phyloP scores from a whole-genome alignment of 2,888 invertebrate genomes.

The Incurvaria masculella region DNA sequence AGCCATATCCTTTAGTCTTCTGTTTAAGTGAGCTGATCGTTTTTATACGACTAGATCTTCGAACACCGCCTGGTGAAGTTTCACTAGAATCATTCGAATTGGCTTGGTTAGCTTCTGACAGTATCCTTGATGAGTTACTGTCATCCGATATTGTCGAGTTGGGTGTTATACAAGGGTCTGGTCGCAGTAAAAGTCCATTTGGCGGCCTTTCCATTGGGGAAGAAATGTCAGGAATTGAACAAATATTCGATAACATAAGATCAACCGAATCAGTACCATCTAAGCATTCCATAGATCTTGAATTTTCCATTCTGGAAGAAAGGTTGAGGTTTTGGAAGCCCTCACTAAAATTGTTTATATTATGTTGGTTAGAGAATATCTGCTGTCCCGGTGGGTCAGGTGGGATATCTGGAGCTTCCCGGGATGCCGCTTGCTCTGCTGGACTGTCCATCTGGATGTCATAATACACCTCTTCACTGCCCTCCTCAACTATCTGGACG shows the following conservation, averaged over 20 bases:
- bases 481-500: constrained; percentile 51
- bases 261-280: background rate
- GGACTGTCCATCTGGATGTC: constrained; percentile 40
- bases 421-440: constrained; percentile 18
- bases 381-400: background rate
- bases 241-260: constrained; percentile 18
- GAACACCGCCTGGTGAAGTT: constrained; percentile 55
- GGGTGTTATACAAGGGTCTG: constrained; percentile 45
- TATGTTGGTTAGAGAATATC: too few species aligned
- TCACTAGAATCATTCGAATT: constrained; percentile 47
- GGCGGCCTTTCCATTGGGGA: constrained; percentile 25
- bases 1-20: constrained; percentile 62
- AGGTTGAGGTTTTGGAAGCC: constrained; percentile 42
- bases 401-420: background rate
- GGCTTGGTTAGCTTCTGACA: constrained; percentile 30
- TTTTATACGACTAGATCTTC: constrained; percentile 73
- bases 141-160: constrained; percentile 47
- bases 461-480: constrained; percentile 39
- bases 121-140: constrained; percentile 40
- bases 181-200: constrained; percentile 28
- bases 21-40: constrained; percentile 68
- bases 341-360: constrained; percentile 31
- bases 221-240: constrained; percentile 30
- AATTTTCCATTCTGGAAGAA: constrained; percentile 2
- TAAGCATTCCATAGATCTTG: constrained; percentile 26